These are phyloP conservation scores for Phacellophora camtschatica DNA, from an alignment of 30 jellyfish, hydroid and myxozoan genomes.

Conservation along the genomic window DNA sequence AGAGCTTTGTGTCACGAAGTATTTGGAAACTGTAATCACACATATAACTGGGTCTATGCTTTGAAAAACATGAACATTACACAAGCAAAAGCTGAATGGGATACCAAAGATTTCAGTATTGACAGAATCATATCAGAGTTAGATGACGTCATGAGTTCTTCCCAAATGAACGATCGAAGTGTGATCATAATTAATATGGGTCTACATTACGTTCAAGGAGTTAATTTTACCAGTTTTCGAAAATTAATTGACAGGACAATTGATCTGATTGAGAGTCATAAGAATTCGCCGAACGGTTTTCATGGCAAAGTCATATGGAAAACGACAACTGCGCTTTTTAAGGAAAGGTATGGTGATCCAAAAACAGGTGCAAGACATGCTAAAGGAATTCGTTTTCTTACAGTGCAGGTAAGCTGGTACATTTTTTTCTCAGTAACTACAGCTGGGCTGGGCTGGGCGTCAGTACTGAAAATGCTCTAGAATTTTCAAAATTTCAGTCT, in stretches of 20 bases:
- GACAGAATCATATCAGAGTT: constrained; percentile 76
- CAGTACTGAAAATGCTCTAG: too few species aligned
- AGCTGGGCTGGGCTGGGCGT: background rate
- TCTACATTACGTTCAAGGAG: constrained; percentile 84
- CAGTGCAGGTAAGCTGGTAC: constrained; percentile 83
- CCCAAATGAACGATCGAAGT: constrained; percentile 72
- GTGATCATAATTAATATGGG: constrained; percentile 85
- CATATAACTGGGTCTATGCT: constrained; percentile 94
- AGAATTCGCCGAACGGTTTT: constrained; percentile 63
- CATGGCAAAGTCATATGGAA: constrained; percentile 92
- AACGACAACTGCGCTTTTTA: constrained; percentile 92
- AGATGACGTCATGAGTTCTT: constrained; percentile 59
- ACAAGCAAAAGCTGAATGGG: constrained; percentile 74
- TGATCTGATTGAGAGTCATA: constrained; percentile 64
- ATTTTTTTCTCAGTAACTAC: background rate
- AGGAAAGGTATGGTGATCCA: constrained; percentile 93
- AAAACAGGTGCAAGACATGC: constrained; percentile 89
- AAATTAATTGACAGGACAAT: constrained; percentile 58
- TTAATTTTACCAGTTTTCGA: constrained; percentile 43
- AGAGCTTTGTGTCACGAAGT: constrained; percentile 72
- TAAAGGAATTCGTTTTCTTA: constrained; percentile 77
- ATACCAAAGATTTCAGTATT: constrained; percentile 78
- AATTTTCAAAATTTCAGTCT: too few species aligned
- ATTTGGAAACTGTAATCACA: constrained; percentile 74
- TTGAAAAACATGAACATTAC: constrained; percentile 66